Evolutionary conservation across 2,113 vertebrate genomes (phyloP).

Genomic region (Motacilla alba): DNA sequence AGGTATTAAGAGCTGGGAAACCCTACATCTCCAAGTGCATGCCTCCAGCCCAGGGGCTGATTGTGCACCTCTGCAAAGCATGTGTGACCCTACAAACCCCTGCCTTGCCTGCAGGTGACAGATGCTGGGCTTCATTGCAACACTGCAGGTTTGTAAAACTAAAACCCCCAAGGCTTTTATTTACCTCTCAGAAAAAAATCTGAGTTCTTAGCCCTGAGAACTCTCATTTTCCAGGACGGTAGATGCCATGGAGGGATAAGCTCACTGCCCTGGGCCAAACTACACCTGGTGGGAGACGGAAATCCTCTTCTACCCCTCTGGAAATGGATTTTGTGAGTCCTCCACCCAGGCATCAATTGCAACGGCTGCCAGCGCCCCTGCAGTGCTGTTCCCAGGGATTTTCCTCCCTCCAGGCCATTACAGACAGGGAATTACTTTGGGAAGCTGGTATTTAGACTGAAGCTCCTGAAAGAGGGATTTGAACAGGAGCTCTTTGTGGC

Average conservation of each 20-base stretch:
- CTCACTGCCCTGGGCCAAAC: not conserved
- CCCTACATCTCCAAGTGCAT: not conserved
- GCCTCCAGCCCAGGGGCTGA: not conserved
- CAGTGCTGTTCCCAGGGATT: not conserved
- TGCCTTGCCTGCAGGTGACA: not conserved
- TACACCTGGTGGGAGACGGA: not conserved
- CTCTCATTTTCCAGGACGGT: rapidly evolving
- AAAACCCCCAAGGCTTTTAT: not conserved
- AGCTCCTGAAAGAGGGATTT: not conserved
- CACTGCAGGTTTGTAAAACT: not conserved
- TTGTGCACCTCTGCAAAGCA: not conserved
- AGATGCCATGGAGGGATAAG: rapidly evolving
- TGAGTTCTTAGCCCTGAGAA: not conserved
- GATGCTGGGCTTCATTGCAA: not conserved
- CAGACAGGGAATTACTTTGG: not conserved
- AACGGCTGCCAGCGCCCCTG: not conserved
- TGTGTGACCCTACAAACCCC: not conserved
- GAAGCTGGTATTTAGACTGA: not conserved
- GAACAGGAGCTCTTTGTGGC: not conserved
- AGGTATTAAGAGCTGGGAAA: not conserved
- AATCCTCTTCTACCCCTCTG: not conserved
- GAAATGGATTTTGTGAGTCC: not conserved
- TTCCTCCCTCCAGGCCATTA: not conserved
- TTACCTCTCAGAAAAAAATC: not conserved
- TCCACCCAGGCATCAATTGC: not conserved